Evolutionary conservation across 1,140 invertebrate genomes (phyloP).

Genomic region (Bathynomus jamesi): DNA sequence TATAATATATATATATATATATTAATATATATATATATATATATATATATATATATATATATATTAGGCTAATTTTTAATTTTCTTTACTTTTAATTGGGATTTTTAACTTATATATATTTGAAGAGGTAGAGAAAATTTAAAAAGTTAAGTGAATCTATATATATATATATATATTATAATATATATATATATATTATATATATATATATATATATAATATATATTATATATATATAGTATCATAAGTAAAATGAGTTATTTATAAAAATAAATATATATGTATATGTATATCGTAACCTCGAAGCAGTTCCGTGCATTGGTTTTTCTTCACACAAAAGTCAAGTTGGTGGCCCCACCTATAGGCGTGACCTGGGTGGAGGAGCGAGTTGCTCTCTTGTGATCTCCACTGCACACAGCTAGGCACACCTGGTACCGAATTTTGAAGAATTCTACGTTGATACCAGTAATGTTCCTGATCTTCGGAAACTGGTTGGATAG

Average conservation of each 20-base stretch:
- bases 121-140: background rate
- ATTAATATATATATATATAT: background rate
- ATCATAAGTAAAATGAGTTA: no score
- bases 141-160: background rate
- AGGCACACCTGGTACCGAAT: no score
- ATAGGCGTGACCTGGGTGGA: no score
- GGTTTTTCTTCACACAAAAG: no score
- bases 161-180: background rate
- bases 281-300: background rate
- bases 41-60: background rate
- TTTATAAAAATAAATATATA: background rate
- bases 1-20: background rate
- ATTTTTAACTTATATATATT: background rate
- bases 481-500: no score
- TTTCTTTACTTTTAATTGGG: background rate
- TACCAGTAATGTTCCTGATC: no score
- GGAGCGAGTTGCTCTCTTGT: no score
- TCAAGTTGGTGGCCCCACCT: no score
- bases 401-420: no score
- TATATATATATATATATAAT: background rate
- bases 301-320: no score
- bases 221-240: background rate
- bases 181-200: conserved; percentile 1
- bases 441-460: no score
- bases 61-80: background rate